These are phyloP conservation scores for Thrips palmi DNA, from an alignment of 1,140 invertebrate species.

Conservation along the genomic window DNA sequence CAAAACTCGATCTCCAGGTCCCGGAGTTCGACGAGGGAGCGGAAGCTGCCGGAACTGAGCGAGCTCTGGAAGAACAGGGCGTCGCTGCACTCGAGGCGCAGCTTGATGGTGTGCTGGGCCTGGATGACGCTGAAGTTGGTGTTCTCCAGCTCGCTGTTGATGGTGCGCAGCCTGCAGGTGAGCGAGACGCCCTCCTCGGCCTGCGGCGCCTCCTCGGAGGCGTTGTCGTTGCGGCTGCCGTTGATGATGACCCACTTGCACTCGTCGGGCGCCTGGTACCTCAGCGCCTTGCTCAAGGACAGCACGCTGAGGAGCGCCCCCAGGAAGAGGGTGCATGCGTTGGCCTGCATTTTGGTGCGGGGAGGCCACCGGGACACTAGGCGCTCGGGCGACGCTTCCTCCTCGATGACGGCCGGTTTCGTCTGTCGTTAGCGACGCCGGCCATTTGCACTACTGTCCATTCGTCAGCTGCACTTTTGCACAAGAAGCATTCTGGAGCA, in stretches of 20 bases:
- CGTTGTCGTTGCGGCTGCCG: conserved; percentile 28
- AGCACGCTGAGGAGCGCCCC: conserved; percentile 45
- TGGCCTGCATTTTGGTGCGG: conserved; percentile 11
- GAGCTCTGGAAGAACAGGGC: conserved; percentile 71
- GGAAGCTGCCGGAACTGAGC: conserved; percentile 65
- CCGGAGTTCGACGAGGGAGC: conserved; percentile 57
- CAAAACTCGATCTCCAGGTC: conserved; percentile 78
- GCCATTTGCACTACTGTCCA: background rate
- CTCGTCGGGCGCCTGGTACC: conserved; percentile 68
- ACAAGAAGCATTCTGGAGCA: background rate
- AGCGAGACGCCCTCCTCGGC: conserved; percentile 43
- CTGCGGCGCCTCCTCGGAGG: conserved; percentile 23
- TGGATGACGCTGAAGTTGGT: conserved; percentile 78
- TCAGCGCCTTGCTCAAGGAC: conserved; percentile 43
- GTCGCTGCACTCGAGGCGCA: conserved; percentile 67
- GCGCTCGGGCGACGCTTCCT: conserved; percentile 6
- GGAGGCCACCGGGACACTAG: conserved; percentile 11
- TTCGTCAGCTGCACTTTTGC: conserved; percentile 6
- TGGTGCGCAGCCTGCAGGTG: conserved; percentile 59
- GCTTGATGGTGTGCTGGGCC: conserved; percentile 63
- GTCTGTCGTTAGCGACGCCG: background rate
- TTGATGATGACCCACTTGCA: conserved; percentile 54
- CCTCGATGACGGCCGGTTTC: background rate
- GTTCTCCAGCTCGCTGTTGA: conserved; percentile 75
- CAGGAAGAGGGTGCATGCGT: conserved; percentile 33